Conservation (phyloP, 1,140 invertebrate species). For the Psilanteris sp. region DNA sequence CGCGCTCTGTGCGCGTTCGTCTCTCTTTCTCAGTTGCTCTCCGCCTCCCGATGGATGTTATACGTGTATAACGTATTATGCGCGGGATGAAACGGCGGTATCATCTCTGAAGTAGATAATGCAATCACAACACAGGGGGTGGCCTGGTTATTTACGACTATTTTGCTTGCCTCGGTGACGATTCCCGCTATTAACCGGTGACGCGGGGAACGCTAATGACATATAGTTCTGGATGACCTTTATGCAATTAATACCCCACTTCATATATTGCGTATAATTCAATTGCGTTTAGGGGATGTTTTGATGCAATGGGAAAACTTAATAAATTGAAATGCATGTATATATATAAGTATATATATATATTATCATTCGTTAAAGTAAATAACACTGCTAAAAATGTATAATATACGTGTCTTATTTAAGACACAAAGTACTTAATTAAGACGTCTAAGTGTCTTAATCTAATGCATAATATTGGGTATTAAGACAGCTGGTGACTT, state of each 20-base stretch:
- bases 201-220: slow-evolving; percentile 25
- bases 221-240: slow-evolving; percentile 16
- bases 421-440: too few species aligned
- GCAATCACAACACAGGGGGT: slow-evolving; percentile 79
- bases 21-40: slow-evolving; percentile 42
- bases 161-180: slow-evolving; percentile 72
- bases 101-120: slow-evolving; percentile 74
- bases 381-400: too few species aligned
- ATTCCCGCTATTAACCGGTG: slow-evolving; percentile 64
- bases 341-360: too few species aligned
- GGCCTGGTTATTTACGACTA: slow-evolving; percentile 78
- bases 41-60: slow-evolving; percentile 49
- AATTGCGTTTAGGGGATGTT: slow-evolving; percentile 3
- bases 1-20: slow-evolving; percentile 7
- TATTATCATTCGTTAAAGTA: too few species aligned
- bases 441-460: too few species aligned
- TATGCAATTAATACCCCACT: slow-evolving; percentile 26
- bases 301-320: too few species aligned
- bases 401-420: too few species aligned
- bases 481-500: too few species aligned
- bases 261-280: slow-evolving; percentile 10
- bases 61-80: slow-evolving; percentile 50
- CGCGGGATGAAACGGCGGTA: slow-evolving; percentile 36
- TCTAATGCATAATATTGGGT: too few species aligned
- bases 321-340: too few species aligned